Conservation (phyloP, 2,797 vertebrate genomes). For the Pipistrellus pipistrellus region DNA sequence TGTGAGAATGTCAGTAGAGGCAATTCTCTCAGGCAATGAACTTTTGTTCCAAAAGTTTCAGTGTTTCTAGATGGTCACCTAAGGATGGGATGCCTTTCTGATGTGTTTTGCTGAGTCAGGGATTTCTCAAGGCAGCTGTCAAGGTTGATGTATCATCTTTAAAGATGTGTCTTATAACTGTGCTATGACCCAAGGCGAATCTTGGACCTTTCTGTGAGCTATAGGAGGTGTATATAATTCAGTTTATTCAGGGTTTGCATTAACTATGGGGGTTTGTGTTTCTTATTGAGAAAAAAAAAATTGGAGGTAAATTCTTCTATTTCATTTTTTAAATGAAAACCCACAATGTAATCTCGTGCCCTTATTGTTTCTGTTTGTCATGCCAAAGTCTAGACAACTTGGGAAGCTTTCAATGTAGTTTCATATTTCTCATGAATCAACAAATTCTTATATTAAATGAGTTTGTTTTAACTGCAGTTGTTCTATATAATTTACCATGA, state of each 20-base stretch:
- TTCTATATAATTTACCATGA: neutral
- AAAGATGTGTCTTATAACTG: constrained; percentile 7
- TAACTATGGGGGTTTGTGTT: neutral
- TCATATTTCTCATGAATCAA: neutral
- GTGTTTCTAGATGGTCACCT: neutral
- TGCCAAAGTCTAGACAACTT: neutral
- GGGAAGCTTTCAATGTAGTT: neutral
- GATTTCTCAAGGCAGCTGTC: neutral
- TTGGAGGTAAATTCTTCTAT: neutral
- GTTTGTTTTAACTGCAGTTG: neutral
- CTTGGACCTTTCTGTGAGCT: neutral
- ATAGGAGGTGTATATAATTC: neutral
- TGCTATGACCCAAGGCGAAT: neutral
- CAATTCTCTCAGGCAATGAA: neutral
- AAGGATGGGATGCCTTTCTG: neutral
- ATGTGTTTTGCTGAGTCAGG: constrained; percentile 36
- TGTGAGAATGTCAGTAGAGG: neutral
- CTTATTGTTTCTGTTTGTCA: neutral
- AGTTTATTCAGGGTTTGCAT: constrained; percentile 29
- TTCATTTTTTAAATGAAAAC: neutral
- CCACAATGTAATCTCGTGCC: neutral
- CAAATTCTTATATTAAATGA: neutral
- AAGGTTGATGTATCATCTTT: constrained; percentile 35
- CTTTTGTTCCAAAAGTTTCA: neutral
- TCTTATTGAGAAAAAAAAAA: neutral